phyloP scores from a whole-genome alignment of 2,113 vertebrate genomes.

The Channa argus region DNA sequence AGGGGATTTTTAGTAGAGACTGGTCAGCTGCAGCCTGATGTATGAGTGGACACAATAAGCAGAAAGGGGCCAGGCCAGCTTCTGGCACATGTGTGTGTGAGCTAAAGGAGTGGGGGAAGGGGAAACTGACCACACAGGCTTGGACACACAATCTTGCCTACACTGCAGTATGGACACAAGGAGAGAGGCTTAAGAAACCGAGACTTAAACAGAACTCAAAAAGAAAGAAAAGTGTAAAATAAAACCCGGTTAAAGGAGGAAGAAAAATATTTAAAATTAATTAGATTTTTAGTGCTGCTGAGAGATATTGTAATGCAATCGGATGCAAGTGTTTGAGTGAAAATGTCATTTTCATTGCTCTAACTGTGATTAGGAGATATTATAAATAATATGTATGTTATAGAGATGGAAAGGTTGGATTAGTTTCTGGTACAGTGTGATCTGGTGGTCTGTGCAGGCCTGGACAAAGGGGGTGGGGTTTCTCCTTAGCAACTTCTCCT shows the following conservation, averaged over 20 bases:
- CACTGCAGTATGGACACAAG: constrained; percentile 38
- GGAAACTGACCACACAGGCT: constrained; percentile 77
- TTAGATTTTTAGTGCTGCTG: background rate
- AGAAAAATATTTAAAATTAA: background rate
- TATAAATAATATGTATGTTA: background rate
- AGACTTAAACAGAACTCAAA: background rate
- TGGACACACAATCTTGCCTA: constrained; percentile 65
- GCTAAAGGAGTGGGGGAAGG: constrained; percentile 73
- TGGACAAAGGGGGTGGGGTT: constrained; percentile 43
- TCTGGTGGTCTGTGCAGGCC: constrained; percentile 41
- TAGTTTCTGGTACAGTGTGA: constrained; percentile 34
- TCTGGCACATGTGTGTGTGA: constrained; percentile 69
- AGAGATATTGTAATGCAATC: background rate
- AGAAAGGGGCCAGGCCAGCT: constrained; percentile 66
- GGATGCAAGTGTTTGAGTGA: background rate
- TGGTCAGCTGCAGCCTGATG: constrained; percentile 83
- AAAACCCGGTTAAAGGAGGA: too few species aligned
- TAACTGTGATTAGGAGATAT: background rate
- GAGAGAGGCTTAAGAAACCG: constrained; percentile 5
- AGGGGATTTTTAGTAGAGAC: constrained; percentile 62
- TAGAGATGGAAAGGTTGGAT: constrained; percentile 6
- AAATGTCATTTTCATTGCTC: background rate
- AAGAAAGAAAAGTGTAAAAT: background rate
- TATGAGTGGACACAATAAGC: constrained; percentile 84
- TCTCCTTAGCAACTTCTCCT: constrained; percentile 8